These are phyloP conservation scores for Sparus aurata DNA, from an alignment of 2,797 vertebrate genomes.

Conservation along the genomic window DNA sequence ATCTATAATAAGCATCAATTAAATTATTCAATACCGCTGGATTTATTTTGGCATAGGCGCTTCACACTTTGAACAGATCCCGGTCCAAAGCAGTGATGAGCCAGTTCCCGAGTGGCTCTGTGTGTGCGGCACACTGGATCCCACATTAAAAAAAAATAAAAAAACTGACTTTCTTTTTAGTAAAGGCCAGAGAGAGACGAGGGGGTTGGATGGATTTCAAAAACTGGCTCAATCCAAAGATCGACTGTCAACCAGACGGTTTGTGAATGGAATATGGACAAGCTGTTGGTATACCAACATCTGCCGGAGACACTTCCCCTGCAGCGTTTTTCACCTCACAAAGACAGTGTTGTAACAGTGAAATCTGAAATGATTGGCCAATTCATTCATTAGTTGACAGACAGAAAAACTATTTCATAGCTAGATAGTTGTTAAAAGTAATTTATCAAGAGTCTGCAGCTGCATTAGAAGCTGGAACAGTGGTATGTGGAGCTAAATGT, in stretches of 20 bases:
- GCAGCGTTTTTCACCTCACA: neutral
- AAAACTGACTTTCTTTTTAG: slow-evolving; percentile 38
- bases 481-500: neutral
- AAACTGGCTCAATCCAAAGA: slow-evolving; percentile 41
- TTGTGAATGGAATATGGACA: slow-evolving; percentile 44
- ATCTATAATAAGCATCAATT: slow-evolving; percentile 85
- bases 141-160: slow-evolving; percentile 15
- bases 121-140: slow-evolving; percentile 48
- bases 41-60: slow-evolving; percentile 78
- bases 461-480: neutral
- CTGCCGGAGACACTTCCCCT: slow-evolving; percentile 34
- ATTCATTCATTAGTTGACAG: neutral
- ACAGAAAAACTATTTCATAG: neutral
- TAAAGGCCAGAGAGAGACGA: slow-evolving; percentile 52
- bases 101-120: slow-evolving; percentile 47
- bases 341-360: slow-evolving; percentile 11
- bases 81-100: slow-evolving; percentile 64
- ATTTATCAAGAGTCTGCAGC: neutral
- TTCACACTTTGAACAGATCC: slow-evolving; percentile 71
- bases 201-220: slow-evolving; percentile 39
- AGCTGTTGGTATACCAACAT: slow-evolving; percentile 57
- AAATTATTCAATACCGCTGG: slow-evolving; percentile 81
- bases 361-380: slow-evolving; percentile 6
- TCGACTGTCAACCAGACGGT: slow-evolving; percentile 34
- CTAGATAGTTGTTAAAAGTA: neutral